Conservation (phyloP, 2,888 invertebrate species). For the Tenthredo amoena region DNA sequence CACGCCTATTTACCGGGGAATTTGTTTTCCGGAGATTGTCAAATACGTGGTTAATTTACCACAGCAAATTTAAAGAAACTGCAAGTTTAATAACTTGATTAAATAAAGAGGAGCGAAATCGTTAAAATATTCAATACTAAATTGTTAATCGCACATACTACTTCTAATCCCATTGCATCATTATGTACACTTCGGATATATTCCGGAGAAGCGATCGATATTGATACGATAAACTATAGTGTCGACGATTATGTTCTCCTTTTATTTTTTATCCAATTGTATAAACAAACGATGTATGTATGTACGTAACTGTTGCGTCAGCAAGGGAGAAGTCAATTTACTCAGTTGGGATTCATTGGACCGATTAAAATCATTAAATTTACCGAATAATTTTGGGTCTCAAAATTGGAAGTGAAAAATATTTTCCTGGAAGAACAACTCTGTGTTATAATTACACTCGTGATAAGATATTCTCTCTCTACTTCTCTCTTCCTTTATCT, state of each 20-base stretch:
- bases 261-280: constrained; percentile 21
- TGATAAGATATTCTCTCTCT: background rate
- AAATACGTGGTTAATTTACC: background rate
- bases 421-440: background rate
- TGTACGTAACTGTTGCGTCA: background rate
- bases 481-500: background rate
- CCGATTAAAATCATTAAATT: constrained; percentile 10
- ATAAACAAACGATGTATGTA: constrained; percentile 17
- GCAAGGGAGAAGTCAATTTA: background rate
- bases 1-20: background rate
- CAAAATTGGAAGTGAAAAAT: background rate
- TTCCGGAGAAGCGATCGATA: background rate
- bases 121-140: background rate
- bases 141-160: background rate
- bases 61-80: background rate
- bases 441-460: background rate
- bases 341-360: constrained; percentile 20
- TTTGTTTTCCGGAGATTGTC: background rate
- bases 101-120: background rate
- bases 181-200: background rate
- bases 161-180: background rate
- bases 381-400: background rate
- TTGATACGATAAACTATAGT: background rate
- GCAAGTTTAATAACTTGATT: background rate
- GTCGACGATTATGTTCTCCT: background rate